Evolutionary conservation across 2,888 invertebrate genomes (phyloP), one percentile per base, ranked within the genome.

Genomic region (Linhomoeus sp.): DNA sequence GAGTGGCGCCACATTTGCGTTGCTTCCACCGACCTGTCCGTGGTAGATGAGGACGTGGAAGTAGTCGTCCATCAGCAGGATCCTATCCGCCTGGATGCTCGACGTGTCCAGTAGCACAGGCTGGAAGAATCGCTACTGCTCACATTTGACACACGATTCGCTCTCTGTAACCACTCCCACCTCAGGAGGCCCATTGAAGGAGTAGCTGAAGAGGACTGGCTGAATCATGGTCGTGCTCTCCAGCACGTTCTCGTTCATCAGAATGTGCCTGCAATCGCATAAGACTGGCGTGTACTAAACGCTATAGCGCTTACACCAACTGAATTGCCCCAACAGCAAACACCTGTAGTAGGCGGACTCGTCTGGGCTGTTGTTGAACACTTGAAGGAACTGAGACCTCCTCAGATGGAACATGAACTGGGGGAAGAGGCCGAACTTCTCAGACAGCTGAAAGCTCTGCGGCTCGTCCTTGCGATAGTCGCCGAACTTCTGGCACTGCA

Each of bases 401-500:
- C 97, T 76, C 60, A 99, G 71, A 66, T 99, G 97, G 70, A 94
- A 99, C 92, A 99, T 94, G 69, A 97, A 99, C 70, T 97, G 97
- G 40, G 97, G 97, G 72, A 92, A 99, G 49, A 99, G 72, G 50
- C 87, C 86, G 71, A 97, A 97, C 71, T 90, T 92, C 65, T 92
- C 92, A 2, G 83, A 79, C 50, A 97, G 76, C 45, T 90, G 76
- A 73, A 97, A 97, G 55, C 88, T 87, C 65, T 81, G 83, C 19
- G 90, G 87, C 69, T 94, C 90, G 64, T 99, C 94, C 65, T 92
- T 92, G 59, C 80, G 79, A 67, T 88, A 99, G 65, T 97, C 92
- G 47, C 94, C 97, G 71, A 99, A 99, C 70, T 92, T 92, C 69
- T 97, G 97, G 67, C 97, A 97, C 82, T 90, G 70, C 45, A 74